Evolutionary conservation across 2,797 vertebrate species (phyloP).

Genomic region (Enteromius fasciolatus): DNA sequence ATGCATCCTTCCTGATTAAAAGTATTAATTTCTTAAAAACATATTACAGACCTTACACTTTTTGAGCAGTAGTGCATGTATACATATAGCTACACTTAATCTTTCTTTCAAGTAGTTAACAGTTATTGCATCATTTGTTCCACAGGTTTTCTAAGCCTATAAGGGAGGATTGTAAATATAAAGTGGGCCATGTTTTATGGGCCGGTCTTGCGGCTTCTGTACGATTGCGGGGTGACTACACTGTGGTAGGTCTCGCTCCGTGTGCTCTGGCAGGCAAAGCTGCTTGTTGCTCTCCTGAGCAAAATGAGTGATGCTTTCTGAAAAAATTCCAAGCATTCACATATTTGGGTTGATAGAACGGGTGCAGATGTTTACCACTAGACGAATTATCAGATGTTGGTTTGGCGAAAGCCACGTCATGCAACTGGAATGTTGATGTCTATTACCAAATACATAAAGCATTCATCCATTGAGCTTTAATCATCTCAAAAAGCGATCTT

Average conservation of each 20-base stretch:
- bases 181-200: constrained; percentile 42
- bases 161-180: constrained; percentile 43
- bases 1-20: background rate
- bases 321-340: constrained; percentile 17
- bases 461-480: background rate
- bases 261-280: background rate
- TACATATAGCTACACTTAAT: background rate
- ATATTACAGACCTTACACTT: background rate
- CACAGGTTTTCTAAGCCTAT: constrained; percentile 17
- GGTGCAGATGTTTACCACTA: constrained; percentile 10
- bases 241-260: constrained; percentile 44
- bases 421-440: constrained; percentile 51
- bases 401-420: constrained; percentile 47
- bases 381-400: constrained; percentile 17
- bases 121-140: constrained; percentile 49
- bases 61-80: background rate
- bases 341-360: constrained; percentile 16
- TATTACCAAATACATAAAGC: constrained; percentile 54
- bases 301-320: constrained; percentile 4
- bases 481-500: constrained; percentile 5
- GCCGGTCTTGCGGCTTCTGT: constrained; percentile 11
- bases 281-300: constrained; percentile 16
- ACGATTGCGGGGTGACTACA: constrained; percentile 8
- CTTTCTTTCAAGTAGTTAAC: constrained; percentile 23
- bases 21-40: background rate